Evolutionary conservation across 2,888 invertebrate genomes (phyloP).

Genomic region (Atethmia centrago): DNA sequence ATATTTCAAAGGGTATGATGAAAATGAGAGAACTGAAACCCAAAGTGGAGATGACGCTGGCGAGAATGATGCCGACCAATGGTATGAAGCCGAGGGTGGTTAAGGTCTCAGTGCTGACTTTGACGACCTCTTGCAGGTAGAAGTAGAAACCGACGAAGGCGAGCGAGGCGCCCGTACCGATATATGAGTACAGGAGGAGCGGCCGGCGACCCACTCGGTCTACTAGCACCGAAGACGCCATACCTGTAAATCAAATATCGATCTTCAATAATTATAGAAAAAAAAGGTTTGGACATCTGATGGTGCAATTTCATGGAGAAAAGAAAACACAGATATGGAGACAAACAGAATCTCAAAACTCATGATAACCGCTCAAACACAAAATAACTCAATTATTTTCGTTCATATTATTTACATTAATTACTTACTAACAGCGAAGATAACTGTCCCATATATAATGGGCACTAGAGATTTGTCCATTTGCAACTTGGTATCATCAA

Average conservation of each 20-base stretch:
- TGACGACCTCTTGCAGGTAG: slow-evolving; percentile 69
- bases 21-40: slow-evolving; percentile 86
- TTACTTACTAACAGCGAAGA: slow-evolving; percentile 73
- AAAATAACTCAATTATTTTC: not conserved
- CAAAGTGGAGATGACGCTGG: slow-evolving; percentile 73
- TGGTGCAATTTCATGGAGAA: not conserved
- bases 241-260: slow-evolving; percentile 66
- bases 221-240: slow-evolving; percentile 73
- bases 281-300: not conserved
- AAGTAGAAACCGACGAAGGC: slow-evolving; percentile 76
- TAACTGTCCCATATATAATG: slow-evolving; percentile 71
- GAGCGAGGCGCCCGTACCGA: slow-evolving; percentile 73
- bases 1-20: slow-evolving; percentile 88
- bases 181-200: slow-evolving; percentile 79
- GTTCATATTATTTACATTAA: too few relatives aligned
- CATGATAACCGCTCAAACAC: not conserved
- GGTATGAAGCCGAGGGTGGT: slow-evolving; percentile 71
- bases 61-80: slow-evolving; percentile 79
- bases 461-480: slow-evolving; percentile 63
- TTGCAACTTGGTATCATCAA: slow-evolving; percentile 67
- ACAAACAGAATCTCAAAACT: not conserved
- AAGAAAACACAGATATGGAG: not conserved
- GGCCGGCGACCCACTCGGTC: slow-evolving; percentile 81
- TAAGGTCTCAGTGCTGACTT: slow-evolving; percentile 47
- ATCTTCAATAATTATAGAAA: not conserved